These are phyloP conservation scores for Drosophila bocqueti DNA, from an alignment of 1,140 invertebrate species.

Conservation along the genomic window DNA sequence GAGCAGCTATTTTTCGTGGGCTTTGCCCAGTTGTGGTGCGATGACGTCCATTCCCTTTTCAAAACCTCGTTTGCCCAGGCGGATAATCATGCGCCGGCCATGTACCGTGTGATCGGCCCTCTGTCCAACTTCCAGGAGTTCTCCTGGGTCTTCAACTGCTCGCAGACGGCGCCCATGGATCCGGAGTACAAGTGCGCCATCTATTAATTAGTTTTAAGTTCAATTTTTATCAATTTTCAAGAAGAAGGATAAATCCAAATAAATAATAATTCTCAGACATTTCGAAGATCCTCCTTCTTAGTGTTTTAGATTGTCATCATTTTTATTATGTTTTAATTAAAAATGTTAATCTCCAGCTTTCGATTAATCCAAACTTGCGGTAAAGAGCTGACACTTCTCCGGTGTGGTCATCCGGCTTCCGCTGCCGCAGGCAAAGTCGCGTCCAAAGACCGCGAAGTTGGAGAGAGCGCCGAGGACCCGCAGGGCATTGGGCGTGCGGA, in stretches of 20 bases:
- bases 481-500: conserved; percentile 56
- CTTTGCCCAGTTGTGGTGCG: conserved; percentile 90
- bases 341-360: not conserved
- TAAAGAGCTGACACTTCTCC: conserved; percentile 84
- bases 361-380: conserved; percentile 14
- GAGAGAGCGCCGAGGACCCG: conserved; percentile 64
- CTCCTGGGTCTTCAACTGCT: conserved; percentile 85
- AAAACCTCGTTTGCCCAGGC: conserved; percentile 86
- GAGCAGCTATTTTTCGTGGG: conserved; percentile 95
- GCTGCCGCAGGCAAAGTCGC: conserved; percentile 49
- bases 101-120: conserved; percentile 94
- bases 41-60: conserved; percentile 57
- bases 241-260: not conserved
- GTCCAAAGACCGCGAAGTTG: conserved; percentile 58
- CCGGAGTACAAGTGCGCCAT: conserved; percentile 73
- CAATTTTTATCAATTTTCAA: not conserved
- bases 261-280: not conserved
- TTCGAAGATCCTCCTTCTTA: not conserved
- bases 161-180: conserved; percentile 63
- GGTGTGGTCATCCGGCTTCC: conserved; percentile 88
- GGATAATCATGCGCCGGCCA: conserved; percentile 92
- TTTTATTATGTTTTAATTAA: not conserved
- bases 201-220: conserved; percentile 32
- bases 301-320: not conserved
- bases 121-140: conserved; percentile 96